Evolutionary conservation across 2,888 invertebrate genomes (phyloP), one percentile per base, ranked within the genome.

Genomic region (Megastigmus dorsalis): DNA sequence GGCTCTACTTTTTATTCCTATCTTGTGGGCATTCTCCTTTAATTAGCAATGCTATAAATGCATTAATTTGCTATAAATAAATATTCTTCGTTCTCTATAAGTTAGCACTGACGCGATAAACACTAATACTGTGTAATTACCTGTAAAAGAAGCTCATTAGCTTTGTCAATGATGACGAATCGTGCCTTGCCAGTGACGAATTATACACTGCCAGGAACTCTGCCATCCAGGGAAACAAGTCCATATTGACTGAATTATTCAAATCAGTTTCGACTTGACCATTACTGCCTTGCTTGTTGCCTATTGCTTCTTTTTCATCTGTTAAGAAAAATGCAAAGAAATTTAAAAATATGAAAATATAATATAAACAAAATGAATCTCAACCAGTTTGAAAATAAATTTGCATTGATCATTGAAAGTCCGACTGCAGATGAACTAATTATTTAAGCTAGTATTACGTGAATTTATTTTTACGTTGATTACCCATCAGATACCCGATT

Each of bases 141-240:
- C 85, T 84, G 66, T 82, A 77, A 77, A 86, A 88, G 78, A 82
- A 83, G 73, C 81, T 81, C 83, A 88, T 84, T 55, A 87, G 84
- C 71, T 80, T 80, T 73, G 82, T 84, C 76, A 88, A 80, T 26
- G 83, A 82, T 76, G 82, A 76, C 77, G 84, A 83, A 78, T 76
- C 84, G 62, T 79, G 82, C 67, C 82, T 79, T 9, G 78, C 77
- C 28, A 85, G 77, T 59, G 82, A 77, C 54, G 78, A 77, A 50
- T 80, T 81, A 73, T 83, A 86, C 82, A 83, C 82, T 71, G 81
- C 80, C 65, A 80, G 83, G 75, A 86, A 88, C 72, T 83, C 83
- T 43, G 77, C 66, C 38, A 85, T 79, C 88, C 88, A 88, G 41
- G 86, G 81, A 71, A 82, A 82, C 38, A 78, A 73, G 15, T 82